Evolutionary conservation across 2,113 vertebrate species (phyloP), one percentile per base, ranked within the genome.

Genomic region (Ceratotherium simum): DNA sequence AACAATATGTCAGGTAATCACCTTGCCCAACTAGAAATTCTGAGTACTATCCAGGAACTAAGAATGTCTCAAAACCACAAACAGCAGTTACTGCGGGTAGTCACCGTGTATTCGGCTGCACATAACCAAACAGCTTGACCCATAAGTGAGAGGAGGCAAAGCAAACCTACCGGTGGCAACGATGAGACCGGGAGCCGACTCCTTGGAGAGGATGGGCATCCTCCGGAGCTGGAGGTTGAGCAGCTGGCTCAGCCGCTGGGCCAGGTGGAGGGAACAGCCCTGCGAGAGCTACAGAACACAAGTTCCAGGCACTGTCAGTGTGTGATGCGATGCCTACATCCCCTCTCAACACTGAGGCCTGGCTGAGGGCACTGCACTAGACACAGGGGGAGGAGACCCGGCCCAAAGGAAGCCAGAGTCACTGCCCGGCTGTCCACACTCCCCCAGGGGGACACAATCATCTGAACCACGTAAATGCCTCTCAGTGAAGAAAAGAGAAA

Each of bases 121-220:
- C 0, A 0, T 4, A 21, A 12, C 36, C 27, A n/a, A 33, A 36
- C 5, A 3, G 21, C 13, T 0, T 1, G 21, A 29, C 25, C 25
- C 21, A 0, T 4, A 6, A 62, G 39, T 6, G 46, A 39, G 6
- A 6, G 5, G 3, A 23, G 25, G 69, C 21, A 20, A 39, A 29
- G 36, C 2, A 12, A 1, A 87, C 8, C 91, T 97, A 99, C 99
- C 99, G 1, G 99, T 99, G 94, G 99, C 99, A 42, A 99, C 99
- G 97, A 99, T 99, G 97, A 99, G 99, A 39, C 99, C 99, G 0
- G 99, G 99, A 0, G 99, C 99, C 0, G 99, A 99, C 97, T 99
- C 99, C 98, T 99, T 99, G 98, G 99, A 99, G 58, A 99, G 98
- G 82, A 99, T 99, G 97, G 99, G 99, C 99, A 99, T 99, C 96